Percentiles rank a stretch among this genome's conserved stretches.
These are phyloP conservation scores for Botia almorhae DNA, from an alignment of 2,797 vertebrate species.

Conservation along the genomic window DNA sequence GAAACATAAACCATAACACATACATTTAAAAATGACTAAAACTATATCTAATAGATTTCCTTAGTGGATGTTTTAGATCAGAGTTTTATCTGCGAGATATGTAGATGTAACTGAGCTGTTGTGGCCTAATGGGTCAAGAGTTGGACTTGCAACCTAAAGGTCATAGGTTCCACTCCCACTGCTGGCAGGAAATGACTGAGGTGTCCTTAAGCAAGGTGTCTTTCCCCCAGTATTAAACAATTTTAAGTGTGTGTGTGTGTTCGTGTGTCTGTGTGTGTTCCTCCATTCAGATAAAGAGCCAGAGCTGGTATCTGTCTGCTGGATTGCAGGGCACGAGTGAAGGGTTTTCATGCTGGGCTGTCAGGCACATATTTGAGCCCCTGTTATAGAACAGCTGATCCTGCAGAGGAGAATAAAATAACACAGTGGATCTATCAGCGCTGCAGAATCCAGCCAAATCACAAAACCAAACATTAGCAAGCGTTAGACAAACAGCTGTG, in stretches of 20 bases:
- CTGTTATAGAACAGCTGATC: constrained; percentile 87
- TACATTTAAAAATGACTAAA: neutral
- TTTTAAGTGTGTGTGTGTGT: too few relatives aligned
- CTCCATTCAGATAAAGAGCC: constrained; percentile 84
- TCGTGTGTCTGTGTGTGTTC: constrained; percentile 16
- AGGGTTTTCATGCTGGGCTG: constrained; percentile 83
- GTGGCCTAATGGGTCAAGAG: too few relatives aligned
- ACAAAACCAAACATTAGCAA: constrained; percentile 31
- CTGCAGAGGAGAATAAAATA: constrained; percentile 70
- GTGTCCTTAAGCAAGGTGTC: too few relatives aligned
- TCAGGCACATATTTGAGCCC: constrained; percentile 87
- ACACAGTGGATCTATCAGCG: constrained; percentile 32
- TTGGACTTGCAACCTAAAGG: too few relatives aligned
- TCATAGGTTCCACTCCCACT: too few relatives aligned
- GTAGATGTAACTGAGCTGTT: too few relatives aligned
- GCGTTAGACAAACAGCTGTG: neutral
- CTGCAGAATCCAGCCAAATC: constrained; percentile 16
- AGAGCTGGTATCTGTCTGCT: constrained; percentile 90
- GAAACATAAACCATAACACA: too few relatives aligned
- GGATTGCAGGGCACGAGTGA: constrained; percentile 84
- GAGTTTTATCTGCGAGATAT: too few relatives aligned
- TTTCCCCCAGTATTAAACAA: too few relatives aligned
- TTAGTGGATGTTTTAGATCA: neutral
- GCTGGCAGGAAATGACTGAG: too few relatives aligned
- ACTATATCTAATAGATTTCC: neutral